Base-by-base conservation (phyloP, 2,113 vertebrate genomes). In the Aramus guarauna region DNA sequence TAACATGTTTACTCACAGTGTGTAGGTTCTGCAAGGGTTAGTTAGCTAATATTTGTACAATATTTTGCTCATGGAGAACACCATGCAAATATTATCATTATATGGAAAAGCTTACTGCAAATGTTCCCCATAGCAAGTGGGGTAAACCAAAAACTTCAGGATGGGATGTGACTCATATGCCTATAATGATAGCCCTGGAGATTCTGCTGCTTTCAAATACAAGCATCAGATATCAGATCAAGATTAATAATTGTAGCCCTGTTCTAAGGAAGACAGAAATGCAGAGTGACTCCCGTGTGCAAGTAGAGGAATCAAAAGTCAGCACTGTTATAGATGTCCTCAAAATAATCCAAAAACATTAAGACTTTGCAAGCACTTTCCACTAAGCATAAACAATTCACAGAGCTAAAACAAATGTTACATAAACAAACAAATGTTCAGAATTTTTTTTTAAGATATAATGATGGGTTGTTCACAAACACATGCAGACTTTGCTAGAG, bases 371-470 rank as follows among this genome's bases (percentile, higher is more conserved):
- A 90, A 72, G 89, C 55, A 6, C 45, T 95, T 94, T 58, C 80
- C 74, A 89, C 69, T 45, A 94, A 87, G 86, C 69, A 91, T 76
- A 82, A 95, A 92, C 94, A 97, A 94, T 82, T 87, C 94, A 66
- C 45, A 37, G 73, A 94, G 58, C 90, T 95, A 91, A 91, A 96
- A 90, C 69, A 72, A 94, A 95, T 36, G 63, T 72, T 95, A 75
- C n/a, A 83, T 82, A 96, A 96, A 95, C 95, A 96, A 97, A 94
- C 92, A 94, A 97, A 96, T 95, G 87, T 82, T 78, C 80, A 90
- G 64, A 1, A 3, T 32, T 56, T 60, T 71, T 53, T 94, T 94
- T 93, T 58, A 59, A 76, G 77, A 52, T 79, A 82, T 85, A 96
- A 96, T 94, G 93, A 95, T 58, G 67, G 89, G 95, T 96, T 97